phyloP scores from a whole-genome alignment of 2,113 vertebrate species.

The Loxodonta africana region DNA sequence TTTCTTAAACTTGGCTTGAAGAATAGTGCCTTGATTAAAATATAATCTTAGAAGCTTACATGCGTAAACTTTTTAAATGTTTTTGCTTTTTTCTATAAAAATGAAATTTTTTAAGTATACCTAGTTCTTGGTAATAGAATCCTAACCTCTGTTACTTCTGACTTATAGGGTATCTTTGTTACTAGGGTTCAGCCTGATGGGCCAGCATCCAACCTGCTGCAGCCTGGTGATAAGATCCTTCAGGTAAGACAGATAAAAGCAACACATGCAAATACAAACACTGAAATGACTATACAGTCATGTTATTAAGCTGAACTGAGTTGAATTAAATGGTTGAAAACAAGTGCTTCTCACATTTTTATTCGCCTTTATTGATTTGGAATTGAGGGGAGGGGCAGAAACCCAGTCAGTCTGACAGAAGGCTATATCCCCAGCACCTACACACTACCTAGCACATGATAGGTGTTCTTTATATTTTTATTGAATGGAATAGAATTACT shows the following conservation, averaged over 20 bases:
- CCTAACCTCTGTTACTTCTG: constrained; percentile 99
- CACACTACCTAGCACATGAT: neutral
- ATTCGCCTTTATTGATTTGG: neutral
- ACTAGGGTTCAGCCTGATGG: constrained; percentile 99
- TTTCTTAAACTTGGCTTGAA: constrained; percentile 33
- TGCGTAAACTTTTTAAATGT: constrained; percentile 27
- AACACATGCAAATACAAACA: neutral
- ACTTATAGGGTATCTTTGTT: constrained; percentile 99
- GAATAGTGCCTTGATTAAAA: neutral
- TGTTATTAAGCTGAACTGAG: neutral
- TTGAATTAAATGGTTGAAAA: constrained; percentile 10
- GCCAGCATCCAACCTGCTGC: constrained; percentile 95
- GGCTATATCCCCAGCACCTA: neutral
- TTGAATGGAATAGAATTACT: neutral
- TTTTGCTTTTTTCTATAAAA: constrained; percentile 68
- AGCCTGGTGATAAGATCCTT: constrained; percentile 99
- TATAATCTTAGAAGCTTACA: neutral
- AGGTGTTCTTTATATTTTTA: neutral
- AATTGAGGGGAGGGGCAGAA: constrained; percentile 6
- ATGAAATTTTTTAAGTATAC: constrained; percentile 64
- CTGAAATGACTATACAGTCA: neutral
- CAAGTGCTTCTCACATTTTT: neutral
- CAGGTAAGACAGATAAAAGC: constrained; percentile 92
- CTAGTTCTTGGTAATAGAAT: constrained; percentile 88
- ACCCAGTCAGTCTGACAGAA: neutral